These are phyloP conservation scores for Crocodylus rhombifer DNA, from an alignment of 2,797 vertebrate genomes.

Conservation along the genomic window DNA sequence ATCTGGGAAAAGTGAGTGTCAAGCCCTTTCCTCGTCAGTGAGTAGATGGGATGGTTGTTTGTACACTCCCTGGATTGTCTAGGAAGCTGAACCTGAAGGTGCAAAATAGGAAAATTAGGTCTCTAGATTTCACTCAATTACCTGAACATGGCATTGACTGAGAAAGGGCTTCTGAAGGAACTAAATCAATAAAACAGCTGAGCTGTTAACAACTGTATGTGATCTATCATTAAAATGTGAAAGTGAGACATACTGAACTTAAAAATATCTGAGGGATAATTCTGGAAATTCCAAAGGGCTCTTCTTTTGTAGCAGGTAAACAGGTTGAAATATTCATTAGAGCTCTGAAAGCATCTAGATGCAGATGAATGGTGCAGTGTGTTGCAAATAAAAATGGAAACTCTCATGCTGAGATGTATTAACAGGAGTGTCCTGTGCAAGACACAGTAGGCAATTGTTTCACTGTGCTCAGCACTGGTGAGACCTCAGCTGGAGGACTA, in stretches of 20 bases:
- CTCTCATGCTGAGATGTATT: neutral
- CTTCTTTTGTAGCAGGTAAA: neutral
- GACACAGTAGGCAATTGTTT: neutral
- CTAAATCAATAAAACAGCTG: neutral
- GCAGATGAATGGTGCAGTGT: neutral
- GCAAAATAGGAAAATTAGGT: neutral
- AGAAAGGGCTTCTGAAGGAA: neutral
- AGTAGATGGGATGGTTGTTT: neutral
- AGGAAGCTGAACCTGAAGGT: neutral
- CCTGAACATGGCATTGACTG: neutral
- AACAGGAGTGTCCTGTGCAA: rapidly evolving
- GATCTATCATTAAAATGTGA: neutral
- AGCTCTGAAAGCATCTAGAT: neutral
- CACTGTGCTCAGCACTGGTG: neutral
- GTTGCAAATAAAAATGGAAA: neutral
- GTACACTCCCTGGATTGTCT: neutral
- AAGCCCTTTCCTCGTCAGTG: neutral
- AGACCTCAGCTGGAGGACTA: neutral
- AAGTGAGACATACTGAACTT: neutral
- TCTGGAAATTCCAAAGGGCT: neutral
- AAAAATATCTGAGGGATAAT: neutral
- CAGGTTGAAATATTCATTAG: neutral
- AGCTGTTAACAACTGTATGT: neutral
- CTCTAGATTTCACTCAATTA: neutral
- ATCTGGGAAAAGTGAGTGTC: neutral